Evolutionary conservation across 2,888 invertebrate genomes (phyloP).

Genomic region (Apamea crenata): DNA sequence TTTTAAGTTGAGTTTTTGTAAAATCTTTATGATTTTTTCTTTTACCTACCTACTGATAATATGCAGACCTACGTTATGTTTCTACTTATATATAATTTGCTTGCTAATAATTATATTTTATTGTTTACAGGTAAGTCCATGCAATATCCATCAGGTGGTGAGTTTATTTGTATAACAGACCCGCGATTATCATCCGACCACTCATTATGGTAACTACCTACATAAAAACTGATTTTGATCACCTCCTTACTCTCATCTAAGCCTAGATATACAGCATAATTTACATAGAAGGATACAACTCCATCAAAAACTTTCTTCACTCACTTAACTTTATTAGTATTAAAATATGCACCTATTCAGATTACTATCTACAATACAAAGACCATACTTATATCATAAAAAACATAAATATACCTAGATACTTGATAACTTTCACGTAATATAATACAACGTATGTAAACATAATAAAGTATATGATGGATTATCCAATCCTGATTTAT

Average conservation of each 20-base stretch:
- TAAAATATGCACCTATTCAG: conserved; percentile 37
- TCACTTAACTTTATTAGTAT: conserved; percentile 14
- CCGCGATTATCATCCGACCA: not conserved
- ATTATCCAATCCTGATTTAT: conserved; percentile 43
- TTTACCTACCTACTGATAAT: not conserved
- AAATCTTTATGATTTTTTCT: not conserved
- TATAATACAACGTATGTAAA: conserved; percentile 25
- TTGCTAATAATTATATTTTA: not conserved
- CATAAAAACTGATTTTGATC: not conserved
- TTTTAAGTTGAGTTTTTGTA: not conserved
- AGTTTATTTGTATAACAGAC: conserved; percentile 15
- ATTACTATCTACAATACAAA: not conserved
- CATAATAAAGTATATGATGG: conserved; percentile 16
- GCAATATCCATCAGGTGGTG: conserved; percentile 9
- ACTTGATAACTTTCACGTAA: conserved; percentile 40
- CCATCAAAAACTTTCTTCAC: conserved; percentile 44
- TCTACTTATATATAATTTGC: not conserved
- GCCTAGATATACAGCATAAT: not conserved
- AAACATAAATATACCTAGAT: not conserved
- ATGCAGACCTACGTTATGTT: not conserved
- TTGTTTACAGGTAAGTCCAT: conserved; percentile 44
- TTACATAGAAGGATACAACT: conserved; percentile 11
- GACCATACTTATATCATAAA: conserved; percentile 20
- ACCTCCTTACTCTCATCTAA: not conserved
- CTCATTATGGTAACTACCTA: not conserved